These are phyloP conservation scores for Orthosia gracilis DNA, from an alignment of 2,888 invertebrate genomes.

Conservation along the genomic window DNA sequence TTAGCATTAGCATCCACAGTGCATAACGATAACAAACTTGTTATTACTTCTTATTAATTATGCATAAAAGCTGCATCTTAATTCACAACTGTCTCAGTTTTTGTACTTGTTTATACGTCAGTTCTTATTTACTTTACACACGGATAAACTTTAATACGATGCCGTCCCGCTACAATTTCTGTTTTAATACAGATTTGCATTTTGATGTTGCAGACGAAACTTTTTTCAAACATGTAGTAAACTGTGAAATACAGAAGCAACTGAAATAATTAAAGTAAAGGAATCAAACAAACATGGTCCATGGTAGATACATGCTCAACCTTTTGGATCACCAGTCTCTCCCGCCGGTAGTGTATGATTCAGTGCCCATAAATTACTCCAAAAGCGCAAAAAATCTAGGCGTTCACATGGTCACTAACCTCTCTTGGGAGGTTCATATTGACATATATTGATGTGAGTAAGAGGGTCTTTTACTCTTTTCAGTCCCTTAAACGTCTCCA, in stretches of 20 bases:
- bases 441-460: too few relatives aligned
- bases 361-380: too few relatives aligned
- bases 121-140: slow-evolving; percentile 45
- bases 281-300: not conserved
- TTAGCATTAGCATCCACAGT: slow-evolving; percentile 3
- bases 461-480: too few relatives aligned
- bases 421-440: too few relatives aligned
- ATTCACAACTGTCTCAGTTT: slow-evolving; percentile 26
- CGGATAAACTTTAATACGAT: slow-evolving; percentile 38
- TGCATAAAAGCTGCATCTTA: slow-evolving; percentile 43
- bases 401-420: too few relatives aligned
- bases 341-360: too few relatives aligned
- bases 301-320: too few relatives aligned
- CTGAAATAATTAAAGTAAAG: not conserved
- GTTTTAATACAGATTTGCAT: slow-evolving; percentile 44
- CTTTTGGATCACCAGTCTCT: too few relatives aligned
- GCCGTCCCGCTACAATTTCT: slow-evolving; percentile 21
- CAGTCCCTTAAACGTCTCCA: too few relatives aligned
- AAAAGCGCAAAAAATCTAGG: too few relatives aligned
- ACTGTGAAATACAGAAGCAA: slow-evolving; percentile 4
- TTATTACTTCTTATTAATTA: slow-evolving; percentile 19
- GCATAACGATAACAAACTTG: slow-evolving; percentile 19
- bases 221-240: not conserved
- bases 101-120: slow-evolving; percentile 19
- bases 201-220: slow-evolving; percentile 9